Percentiles rank a stretch among this genome's conserved stretches.
phyloP scores from a whole-genome alignment of 2,888 invertebrate genomes.

The Leuctra nigra region DNA sequence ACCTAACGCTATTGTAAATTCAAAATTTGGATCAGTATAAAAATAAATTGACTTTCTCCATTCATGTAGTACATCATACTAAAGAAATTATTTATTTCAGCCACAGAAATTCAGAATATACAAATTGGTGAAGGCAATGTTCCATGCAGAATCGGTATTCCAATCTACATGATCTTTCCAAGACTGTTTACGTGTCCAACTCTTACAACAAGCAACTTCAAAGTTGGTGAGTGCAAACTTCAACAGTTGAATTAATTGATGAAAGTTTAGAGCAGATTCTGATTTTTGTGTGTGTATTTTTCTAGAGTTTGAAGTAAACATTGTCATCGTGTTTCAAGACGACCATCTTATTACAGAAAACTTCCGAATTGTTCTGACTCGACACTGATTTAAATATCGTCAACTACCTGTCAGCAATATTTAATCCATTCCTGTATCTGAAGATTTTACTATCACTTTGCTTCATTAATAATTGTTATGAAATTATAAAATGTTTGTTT shows the following conservation, averaged over 20 bases:
- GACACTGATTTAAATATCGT: slow-evolving; percentile 41
- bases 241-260: background rate
- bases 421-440: slow-evolving; percentile 2
- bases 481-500: too few species aligned
- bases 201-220: slow-evolving; percentile 82
- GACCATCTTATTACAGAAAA: slow-evolving; percentile 93
- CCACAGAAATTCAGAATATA: slow-evolving; percentile 97
- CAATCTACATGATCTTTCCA: slow-evolving; percentile 94
- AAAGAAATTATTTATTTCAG: too few species aligned
- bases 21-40: too few species aligned
- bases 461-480: too few species aligned
- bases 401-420: background rate
- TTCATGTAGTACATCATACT: too few species aligned
- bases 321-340: slow-evolving; percentile 87
- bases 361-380: slow-evolving; percentile 66
- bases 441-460: too few species aligned
- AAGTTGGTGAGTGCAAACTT: slow-evolving; percentile 65
- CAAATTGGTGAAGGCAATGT: slow-evolving; percentile 94
- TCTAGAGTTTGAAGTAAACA: slow-evolving; percentile 91
- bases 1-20: too few species aligned
- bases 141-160: slow-evolving; percentile 69
- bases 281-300: slow-evolving; percentile 36
- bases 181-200: slow-evolving; percentile 93
- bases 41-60: too few species aligned
- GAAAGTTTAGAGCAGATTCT: slow-evolving; percentile 21